Percentiles rank a stretch among this genome's conserved stretches.
Conservation (phyloP, 2,888 invertebrate genomes). For the Chouioia cunea region DNA sequence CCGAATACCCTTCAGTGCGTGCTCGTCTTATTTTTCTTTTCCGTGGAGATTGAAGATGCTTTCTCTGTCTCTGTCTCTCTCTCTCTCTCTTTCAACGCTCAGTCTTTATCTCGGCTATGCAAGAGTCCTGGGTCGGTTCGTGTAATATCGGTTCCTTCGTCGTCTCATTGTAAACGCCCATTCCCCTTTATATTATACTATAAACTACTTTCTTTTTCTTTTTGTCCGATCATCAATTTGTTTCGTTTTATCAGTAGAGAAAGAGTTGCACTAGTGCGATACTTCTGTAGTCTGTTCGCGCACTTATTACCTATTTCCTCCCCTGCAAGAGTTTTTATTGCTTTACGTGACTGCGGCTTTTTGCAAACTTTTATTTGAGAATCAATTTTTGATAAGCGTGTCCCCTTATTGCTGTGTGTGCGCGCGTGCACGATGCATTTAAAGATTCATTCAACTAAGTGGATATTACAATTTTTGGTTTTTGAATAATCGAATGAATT, state of each 20-base stretch:
- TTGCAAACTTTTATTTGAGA: constrained; percentile 45
- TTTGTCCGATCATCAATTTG: constrained; percentile 52
- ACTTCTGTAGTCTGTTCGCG: constrained; percentile 39
- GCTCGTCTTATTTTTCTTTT: constrained; percentile 49
- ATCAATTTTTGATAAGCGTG: constrained; percentile 50
- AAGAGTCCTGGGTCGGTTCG: constrained; percentile 53
- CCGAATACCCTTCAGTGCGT: constrained; percentile 43
- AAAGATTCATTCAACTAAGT: constrained; percentile 30
- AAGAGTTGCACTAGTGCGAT: constrained; percentile 36
- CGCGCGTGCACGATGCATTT: constrained; percentile 45
- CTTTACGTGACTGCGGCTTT: constrained; percentile 46
- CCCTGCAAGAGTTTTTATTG: constrained; percentile 60
- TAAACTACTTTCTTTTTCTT: constrained; percentile 43
- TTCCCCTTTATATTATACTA: constrained; percentile 1
- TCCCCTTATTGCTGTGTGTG: constrained; percentile 37
- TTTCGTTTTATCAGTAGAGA: constrained; percentile 21
- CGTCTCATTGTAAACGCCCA: constrained; percentile 50
- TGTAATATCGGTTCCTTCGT: constrained; percentile 51
- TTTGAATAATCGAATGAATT: too few relatives aligned
- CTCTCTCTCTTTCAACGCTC: constrained; percentile 31
- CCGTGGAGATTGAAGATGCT: constrained; percentile 1
- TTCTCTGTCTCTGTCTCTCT: neutral
- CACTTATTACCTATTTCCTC: constrained; percentile 59
- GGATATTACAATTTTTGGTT: constrained; percentile 8
- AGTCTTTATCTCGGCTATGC: neutral